Evolutionary conservation across 2,888 invertebrate species (phyloP).

Genomic region (Ceratothoa steindachneri): DNA sequence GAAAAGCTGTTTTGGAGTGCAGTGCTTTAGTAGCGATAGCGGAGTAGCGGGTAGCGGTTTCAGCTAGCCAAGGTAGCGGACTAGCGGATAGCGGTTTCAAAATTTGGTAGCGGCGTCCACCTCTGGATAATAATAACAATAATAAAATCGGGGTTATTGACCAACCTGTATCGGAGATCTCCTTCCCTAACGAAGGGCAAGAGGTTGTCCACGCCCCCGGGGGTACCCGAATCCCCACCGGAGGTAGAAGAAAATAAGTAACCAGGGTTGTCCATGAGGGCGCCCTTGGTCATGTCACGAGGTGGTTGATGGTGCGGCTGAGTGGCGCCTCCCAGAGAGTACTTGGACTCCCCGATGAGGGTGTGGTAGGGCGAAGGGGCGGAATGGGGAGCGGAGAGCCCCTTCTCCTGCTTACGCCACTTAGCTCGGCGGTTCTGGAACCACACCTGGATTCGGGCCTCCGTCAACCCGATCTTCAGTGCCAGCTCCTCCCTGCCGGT

Average conservation of each 20-base stretch:
- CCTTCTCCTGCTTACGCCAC: constrained; percentile 46
- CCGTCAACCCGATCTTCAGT: constrained; percentile 44
- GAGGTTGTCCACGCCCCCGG: not conserved
- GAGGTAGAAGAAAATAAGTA: not conserved
- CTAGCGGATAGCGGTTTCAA: no score
- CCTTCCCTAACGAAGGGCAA: not conserved
- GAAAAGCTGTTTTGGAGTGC: no score
- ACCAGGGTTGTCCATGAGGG: not conserved
- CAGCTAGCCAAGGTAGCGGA: no score
- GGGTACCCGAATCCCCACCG: not conserved
- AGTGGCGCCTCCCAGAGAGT: not conserved
- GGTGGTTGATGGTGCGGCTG: not conserved
- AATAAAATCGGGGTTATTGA: no score
- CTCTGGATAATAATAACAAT: no score
- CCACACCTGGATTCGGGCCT: constrained; percentile 45
- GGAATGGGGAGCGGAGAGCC: constrained; percentile 2
- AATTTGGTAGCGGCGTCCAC: no score
- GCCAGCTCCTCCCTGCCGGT: constrained; percentile 40
- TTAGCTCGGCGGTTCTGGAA: constrained; percentile 45
- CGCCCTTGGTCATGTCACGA: not conserved
- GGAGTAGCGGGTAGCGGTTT: no score
- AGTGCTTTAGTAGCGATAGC: no score
- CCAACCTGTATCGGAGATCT: not conserved
- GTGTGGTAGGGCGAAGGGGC: not conserved
- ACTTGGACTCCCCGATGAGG: not conserved